A percentile compares a stretch with the other conserved stretches of the same genome.
These are phyloP conservation scores for Zaprionus capensis DNA, from an alignment of 1,140 invertebrate genomes.

Conservation along the genomic window DNA sequence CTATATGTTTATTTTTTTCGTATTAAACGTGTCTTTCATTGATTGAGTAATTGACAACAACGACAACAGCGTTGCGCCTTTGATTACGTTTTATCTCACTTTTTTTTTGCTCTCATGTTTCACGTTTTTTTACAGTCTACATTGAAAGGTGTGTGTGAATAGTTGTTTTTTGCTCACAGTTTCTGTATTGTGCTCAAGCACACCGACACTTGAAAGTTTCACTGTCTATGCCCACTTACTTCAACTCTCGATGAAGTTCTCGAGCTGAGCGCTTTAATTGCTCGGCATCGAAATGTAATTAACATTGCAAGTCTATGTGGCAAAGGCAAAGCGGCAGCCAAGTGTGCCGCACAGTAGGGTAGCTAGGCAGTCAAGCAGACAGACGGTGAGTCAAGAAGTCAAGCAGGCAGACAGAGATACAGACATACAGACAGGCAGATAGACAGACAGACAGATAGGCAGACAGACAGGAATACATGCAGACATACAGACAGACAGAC, in stretches of 20 bases:
- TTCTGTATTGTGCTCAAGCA: constrained; percentile 16
- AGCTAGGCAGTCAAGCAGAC: constrained; percentile 32
- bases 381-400: neutral
- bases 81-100: constrained; percentile 50
- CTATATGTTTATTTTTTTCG: constrained; percentile 11
- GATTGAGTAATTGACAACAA: constrained; percentile 69
- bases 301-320: constrained; percentile 35
- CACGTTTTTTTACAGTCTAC: constrained; percentile 20
- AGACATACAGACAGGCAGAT: constrained; percentile 1
- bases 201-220: constrained; percentile 24
- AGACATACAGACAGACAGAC: neutral
- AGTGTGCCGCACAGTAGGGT: constrained; percentile 27
- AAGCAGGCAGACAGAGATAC: neutral
- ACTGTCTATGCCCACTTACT: constrained; percentile 27
- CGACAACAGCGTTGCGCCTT: constrained; percentile 43
- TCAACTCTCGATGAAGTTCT: constrained; percentile 22
- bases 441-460: neutral
- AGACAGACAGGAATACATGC: constrained; percentile 14
- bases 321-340: constrained; percentile 27
- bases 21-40: constrained; percentile 32
- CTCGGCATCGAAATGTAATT: constrained; percentile 65
- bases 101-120: constrained; percentile 18
- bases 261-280: constrained; percentile 46
- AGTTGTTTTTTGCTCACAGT: constrained; percentile 7
- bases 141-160: constrained; percentile 34